Evolutionary conservation across 2,797 vertebrate genomes (phyloP), one percentile per base, ranked within the genome.

Genomic region (Acrocephalus scirpaceus): DNA sequence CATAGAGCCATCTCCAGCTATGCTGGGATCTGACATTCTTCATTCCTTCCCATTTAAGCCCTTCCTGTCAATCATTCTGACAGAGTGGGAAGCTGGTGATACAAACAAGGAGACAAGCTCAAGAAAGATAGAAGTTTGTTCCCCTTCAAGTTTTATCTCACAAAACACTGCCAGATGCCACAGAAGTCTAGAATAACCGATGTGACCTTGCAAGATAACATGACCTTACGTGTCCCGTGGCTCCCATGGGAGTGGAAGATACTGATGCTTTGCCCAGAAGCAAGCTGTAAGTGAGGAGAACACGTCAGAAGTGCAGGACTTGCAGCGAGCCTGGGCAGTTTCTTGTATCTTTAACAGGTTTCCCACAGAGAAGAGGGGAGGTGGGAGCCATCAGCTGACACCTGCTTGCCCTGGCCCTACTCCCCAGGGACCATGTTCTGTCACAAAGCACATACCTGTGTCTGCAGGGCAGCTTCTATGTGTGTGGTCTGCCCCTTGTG

Each of bases 11-110:
- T 70, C 82, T 70, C 54, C 48, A 60, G 56, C 75, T 94, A 58
- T 64, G 72, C 16, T 48, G 56, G 64, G 76, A 75, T 78, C 66
- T 88, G 80, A 78, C 4, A 0, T 36, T 36, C 62, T 75, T 67
- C 76, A 38, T 72, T 80, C 71, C 70, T 94, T 74, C 53, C 70
- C 72, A 7, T 83, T 74, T 76, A 74, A 87, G 53, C 64, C 89
- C n/a, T 73, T 88, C 54, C 54, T 69, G 83, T 70, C 95, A 86
- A 27, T 95, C 95, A 95, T 57, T 58, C 62, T 94, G 94, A 75
- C 93, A 95, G 82, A 83, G 88, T 84, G 91, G 90, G 53, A 95
- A 92, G 57, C 54, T 93, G 61, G 44, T 69, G 90, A 86, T 34
- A 58, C 70, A 86, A 93, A 88, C 82, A 91, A 42, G 71, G 40